Evolutionary conservation across 2,888 invertebrate genomes (phyloP), one percentile per base, ranked within the genome.

Genomic region (Agriopis leucophaearia): DNA sequence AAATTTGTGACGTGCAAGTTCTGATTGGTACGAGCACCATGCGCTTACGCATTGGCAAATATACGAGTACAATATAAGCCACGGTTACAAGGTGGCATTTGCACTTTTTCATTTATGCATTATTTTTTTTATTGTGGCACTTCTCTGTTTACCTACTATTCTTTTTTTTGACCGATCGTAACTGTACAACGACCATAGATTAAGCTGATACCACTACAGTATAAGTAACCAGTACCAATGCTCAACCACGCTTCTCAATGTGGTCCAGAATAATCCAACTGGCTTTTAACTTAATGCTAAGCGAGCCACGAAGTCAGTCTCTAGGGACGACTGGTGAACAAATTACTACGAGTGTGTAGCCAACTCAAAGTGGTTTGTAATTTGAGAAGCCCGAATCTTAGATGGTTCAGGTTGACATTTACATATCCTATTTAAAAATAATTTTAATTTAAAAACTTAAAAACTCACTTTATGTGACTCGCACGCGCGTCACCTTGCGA

Each of bases 331-430:
- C 54, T 42, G 54, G 15, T 56, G 42, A 65, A 60, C 65, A 65
- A 60, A 65, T 65, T 65, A 60, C 65, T 55, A 35, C 54, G 42
- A 47, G 6, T 54, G 54, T 55, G 65, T 65, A 59, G 45, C 13
- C 35, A 40, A 50, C 42, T 18, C 35, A 58, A 62, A 51, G 16
- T 47, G 47, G 58, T 38, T 44, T 50, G 36, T 58, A 58, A 52
- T 51, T 38, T 18, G 38, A 58, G 44, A 35, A 27, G 44, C 35
- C 50, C 38, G 0, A 59, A 59, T 48, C 59, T 50, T 40, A 40
- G 40, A 9, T 15, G 35, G 42, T 18, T 15, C 54, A 18, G 13
- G 40, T 42, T 54, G 40, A 54, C 55, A 40, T 18, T 18, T 16
- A 42, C 55, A 42, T 0, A 48, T 18, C 45, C 1, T 36, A 8